Evolutionary conservation across 2,113 vertebrate species (phyloP).

Genomic region (Orcinus orca): DNA sequence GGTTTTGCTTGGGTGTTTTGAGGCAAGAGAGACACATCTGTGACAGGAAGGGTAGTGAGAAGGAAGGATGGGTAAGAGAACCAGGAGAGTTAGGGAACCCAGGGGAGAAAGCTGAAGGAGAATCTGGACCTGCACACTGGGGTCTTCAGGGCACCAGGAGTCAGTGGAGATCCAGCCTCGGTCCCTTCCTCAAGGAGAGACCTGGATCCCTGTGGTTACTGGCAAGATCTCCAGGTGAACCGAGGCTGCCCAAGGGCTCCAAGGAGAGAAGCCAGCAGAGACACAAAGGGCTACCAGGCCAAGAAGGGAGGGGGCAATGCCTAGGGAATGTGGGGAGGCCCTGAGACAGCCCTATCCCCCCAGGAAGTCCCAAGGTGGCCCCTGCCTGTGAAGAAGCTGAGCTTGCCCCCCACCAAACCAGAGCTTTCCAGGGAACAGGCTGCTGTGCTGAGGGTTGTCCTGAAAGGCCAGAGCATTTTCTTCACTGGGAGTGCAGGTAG

Average conservation of each 20-base stretch:
- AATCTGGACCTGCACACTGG: neutral
- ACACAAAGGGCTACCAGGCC: neutral
- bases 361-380: constrained; percentile 63
- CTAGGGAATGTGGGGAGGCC: neutral
- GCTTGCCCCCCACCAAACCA: constrained; percentile 52
- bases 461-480: constrained; percentile 93
- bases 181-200: neutral
- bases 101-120: neutral
- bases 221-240: neutral
- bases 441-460: constrained; percentile 87
- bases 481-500: constrained; percentile 97
- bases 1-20: neutral
- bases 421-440: constrained; percentile 92
- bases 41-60: neutral
- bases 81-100: neutral
- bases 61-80: neutral
- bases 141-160: neutral
- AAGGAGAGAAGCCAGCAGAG: neutral
- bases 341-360: neutral
- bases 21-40: neutral
- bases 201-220: neutral
- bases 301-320: neutral
- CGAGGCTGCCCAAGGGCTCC: neutral
- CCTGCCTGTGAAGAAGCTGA: constrained; percentile 64
- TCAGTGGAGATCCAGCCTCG: neutral